phyloP scores from a whole-genome alignment of 2,888 invertebrate genomes.

The Belgica antarctica region DNA sequence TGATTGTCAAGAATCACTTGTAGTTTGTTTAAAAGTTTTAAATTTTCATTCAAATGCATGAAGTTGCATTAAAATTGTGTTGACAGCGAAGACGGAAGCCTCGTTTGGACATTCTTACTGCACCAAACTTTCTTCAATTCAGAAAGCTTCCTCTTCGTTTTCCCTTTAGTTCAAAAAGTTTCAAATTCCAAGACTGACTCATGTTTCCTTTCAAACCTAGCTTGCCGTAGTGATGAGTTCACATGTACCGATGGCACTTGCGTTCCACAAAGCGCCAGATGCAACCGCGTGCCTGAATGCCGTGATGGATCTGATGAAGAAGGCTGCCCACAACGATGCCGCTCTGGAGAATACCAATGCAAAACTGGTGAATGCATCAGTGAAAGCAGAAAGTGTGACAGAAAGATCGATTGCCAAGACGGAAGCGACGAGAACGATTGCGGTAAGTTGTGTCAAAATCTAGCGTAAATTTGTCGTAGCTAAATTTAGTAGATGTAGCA shows the following conservation, averaged over 20 bases:
- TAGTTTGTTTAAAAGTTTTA: too few species aligned
- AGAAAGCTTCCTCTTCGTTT: background rate
- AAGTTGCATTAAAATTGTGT: background rate
- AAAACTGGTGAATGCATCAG: slow-evolving; percentile 58
- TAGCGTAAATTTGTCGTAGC: background rate
- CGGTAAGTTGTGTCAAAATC: too few species aligned
- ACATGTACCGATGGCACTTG: slow-evolving; percentile 69
- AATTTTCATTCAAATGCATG: too few species aligned
- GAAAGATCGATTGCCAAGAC: slow-evolving; percentile 59
- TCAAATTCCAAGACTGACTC: too few species aligned
- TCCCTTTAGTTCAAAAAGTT: background rate
- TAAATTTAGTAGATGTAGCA: background rate
- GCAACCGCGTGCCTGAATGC: slow-evolving; percentile 67
- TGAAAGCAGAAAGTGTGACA: slow-evolving; percentile 59
- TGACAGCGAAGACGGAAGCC: too few species aligned
- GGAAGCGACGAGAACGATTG: slow-evolving; percentile 62
- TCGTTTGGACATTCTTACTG: too few species aligned
- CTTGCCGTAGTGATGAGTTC: slow-evolving; percentile 65
- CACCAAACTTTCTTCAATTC: too few species aligned
- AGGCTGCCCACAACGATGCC: slow-evolving; percentile 62
- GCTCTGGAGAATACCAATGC: slow-evolving; percentile 78
- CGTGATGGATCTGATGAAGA: slow-evolving; percentile 67
- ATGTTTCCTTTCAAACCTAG: slow-evolving; percentile 52
- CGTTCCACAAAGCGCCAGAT: slow-evolving; percentile 61
- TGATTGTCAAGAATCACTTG: background rate